Percentiles rank a stretch among this genome's conserved stretches.
phyloP scores from a whole-genome alignment of 2,888 invertebrate species.

The Colletes collaris region DNA sequence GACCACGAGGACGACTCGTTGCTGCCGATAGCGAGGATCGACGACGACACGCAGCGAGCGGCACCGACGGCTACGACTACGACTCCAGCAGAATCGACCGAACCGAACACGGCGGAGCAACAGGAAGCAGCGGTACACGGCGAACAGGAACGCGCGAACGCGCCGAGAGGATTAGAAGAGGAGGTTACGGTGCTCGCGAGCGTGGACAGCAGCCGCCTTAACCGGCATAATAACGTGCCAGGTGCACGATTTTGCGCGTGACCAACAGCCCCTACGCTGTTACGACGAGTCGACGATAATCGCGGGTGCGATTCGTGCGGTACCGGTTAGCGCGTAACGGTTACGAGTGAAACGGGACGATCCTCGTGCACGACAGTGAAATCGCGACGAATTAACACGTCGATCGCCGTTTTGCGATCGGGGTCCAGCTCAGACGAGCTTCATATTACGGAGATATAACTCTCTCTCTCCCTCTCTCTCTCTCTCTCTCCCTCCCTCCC shows the following conservation, averaged over 20 bases:
- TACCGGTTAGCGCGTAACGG: conserved; percentile 35
- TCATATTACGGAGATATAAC: background rate
- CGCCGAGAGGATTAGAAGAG: conserved; percentile 16
- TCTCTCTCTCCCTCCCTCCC: no score
- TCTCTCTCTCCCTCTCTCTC: no score
- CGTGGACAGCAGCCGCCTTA: conserved; percentile 50
- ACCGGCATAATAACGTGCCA: conserved; percentile 43
- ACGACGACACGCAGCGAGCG: conserved; percentile 17
- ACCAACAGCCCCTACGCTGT: conserved; percentile 66
- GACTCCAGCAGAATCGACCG: conserved; percentile 21
- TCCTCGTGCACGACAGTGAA: conserved; percentile 35
- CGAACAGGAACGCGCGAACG: conserved; percentile 24
- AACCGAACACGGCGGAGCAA: conserved; percentile 26
- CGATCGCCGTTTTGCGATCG: no score
- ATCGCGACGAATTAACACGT: background rate
- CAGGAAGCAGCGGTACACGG: conserved; percentile 37
- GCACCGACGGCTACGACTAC: background rate
- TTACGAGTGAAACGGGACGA: conserved; percentile 26
- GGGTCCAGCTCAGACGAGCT: no score
- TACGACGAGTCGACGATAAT: conserved; percentile 59
- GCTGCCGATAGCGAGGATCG: conserved; percentile 16
- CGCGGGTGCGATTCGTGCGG: conserved; percentile 37
- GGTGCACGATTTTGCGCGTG: conserved; percentile 65
- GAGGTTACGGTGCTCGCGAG: conserved; percentile 32
- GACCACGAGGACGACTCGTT: conserved; percentile 44